Percentiles rank a stretch among this genome's conserved stretches.
Evolutionary conservation across 2,888 invertebrate species (phyloP).

Genomic region (Desoria tigrina): DNA sequence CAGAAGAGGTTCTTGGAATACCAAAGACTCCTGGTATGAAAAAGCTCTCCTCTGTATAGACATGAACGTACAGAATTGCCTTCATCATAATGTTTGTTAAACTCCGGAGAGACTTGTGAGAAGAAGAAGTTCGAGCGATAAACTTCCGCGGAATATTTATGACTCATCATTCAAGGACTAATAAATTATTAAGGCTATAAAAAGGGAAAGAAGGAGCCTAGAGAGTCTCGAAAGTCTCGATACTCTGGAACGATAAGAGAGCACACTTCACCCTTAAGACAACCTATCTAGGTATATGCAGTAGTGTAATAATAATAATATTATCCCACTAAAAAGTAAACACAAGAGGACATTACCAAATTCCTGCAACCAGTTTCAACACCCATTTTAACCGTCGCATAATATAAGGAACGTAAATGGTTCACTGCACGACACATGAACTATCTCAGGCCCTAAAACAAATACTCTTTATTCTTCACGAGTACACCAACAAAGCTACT

Average conservation of each 20-base stretch:
- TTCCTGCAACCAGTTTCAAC: constrained; percentile 41
- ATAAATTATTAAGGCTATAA: constrained; percentile 44
- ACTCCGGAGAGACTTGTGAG: too few relatives aligned
- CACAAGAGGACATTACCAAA: constrained; percentile 20
- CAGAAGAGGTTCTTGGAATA: too few relatives aligned
- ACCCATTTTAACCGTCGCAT: constrained; percentile 27
- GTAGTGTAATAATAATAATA: too few relatives aligned
- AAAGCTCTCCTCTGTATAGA: too few relatives aligned
- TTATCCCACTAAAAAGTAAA: background rate
- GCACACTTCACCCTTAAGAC: too few relatives aligned
- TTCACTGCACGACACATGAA: constrained; percentile 5
- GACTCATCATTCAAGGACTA: constrained; percentile 40
- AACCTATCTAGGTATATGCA: too few relatives aligned
- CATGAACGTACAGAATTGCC: too few relatives aligned
- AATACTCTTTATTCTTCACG: background rate
- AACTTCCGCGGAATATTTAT: constrained; percentile 42
- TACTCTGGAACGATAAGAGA: too few relatives aligned
- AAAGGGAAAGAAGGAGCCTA: constrained; percentile 21
- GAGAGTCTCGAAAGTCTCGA: too few relatives aligned
- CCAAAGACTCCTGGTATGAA: too few relatives aligned
- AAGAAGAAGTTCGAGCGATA: constrained; percentile 23
- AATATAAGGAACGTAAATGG: constrained; percentile 7
- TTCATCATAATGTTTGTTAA: too few relatives aligned
- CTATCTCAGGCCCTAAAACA: background rate
- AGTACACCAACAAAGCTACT: too few relatives aligned